phyloP scores from a whole-genome alignment of 1,140 invertebrate genomes.

The Pseudomyrmex sp. region DNA sequence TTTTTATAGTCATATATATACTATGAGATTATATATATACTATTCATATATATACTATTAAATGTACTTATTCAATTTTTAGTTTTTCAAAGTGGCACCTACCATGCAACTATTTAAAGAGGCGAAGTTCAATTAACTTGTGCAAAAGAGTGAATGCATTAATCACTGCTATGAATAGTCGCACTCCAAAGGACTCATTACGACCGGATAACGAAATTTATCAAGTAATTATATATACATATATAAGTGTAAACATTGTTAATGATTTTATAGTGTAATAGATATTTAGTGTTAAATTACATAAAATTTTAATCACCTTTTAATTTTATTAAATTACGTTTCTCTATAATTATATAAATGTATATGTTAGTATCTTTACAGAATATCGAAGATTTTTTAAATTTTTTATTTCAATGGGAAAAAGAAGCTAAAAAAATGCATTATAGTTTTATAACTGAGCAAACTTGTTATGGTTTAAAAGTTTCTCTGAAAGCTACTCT shows the following conservation, averaged over 20 bases:
- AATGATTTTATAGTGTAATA: constrained; percentile 1
- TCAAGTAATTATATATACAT: background rate
- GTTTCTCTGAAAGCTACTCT: no score
- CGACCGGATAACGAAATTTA: constrained; percentile 12
- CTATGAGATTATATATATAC: no score
- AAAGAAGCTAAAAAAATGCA: no score
- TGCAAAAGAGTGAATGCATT: constrained; percentile 46
- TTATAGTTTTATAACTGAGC: no score
- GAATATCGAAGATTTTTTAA: no score
- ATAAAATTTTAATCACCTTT: background rate
- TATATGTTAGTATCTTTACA: background rate
- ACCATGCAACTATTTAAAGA: constrained; percentile 36
- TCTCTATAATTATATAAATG: background rate
- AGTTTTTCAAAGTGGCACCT: constrained; percentile 53
- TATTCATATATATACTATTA: no score
- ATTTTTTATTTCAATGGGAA: no score
- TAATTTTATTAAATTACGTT: background rate
- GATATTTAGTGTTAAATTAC: background rate
- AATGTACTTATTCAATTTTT: constrained; percentile 20
- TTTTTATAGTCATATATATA: no score
- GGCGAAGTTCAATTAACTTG: constrained; percentile 34
- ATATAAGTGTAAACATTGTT: background rate
- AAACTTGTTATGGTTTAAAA: no score
- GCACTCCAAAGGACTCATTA: constrained; percentile 39
- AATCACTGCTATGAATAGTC: constrained; percentile 59